phyloP scores from a whole-genome alignment of 2,797 vertebrate genomes.

The Acipenser ruthenus region DNA sequence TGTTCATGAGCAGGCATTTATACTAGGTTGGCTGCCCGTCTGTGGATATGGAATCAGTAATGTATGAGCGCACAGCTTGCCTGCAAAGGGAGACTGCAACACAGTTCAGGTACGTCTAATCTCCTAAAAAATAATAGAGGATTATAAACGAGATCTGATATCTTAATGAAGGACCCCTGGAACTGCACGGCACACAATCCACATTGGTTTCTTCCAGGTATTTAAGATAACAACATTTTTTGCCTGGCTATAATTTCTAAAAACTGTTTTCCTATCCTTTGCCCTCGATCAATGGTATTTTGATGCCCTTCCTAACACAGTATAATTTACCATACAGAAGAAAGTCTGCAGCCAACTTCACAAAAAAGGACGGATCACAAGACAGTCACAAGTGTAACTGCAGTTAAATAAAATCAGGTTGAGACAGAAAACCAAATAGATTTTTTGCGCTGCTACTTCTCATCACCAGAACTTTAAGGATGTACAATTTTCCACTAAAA shows the following conservation, averaged over 20 bases:
- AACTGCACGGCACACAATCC: not conserved
- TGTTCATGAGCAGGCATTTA: conserved; percentile 6
- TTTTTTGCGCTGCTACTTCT: too few species aligned
- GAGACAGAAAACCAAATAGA: too few species aligned
- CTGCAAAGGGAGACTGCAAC: not conserved
- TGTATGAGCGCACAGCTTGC: conserved; percentile 12
- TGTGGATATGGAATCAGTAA: conserved; percentile 7
- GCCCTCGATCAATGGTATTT: too few species aligned
- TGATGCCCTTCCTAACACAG: not conserved
- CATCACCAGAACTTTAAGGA: too few species aligned
- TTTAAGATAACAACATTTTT: not conserved
- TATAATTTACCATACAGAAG: not conserved
- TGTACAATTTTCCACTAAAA: too few species aligned
- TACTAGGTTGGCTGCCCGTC: conserved; percentile 9
- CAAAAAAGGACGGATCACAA: not conserved
- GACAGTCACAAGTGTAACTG: not conserved
- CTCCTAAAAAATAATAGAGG: not conserved
- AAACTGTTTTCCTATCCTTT: too few species aligned
- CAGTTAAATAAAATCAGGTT: not conserved
- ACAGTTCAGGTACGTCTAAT: not conserved
- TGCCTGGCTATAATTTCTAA: not conserved
- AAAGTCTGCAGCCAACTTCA: not conserved
- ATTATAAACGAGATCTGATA: conserved; percentile 8
- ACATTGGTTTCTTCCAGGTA: not conserved
- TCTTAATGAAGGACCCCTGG: not conserved